Evolutionary conservation across 92 coral and sea anemone species (phyloP), one percentile per base, ranked within the genome.

Genomic region (Epizoanthus stellaris): DNA sequence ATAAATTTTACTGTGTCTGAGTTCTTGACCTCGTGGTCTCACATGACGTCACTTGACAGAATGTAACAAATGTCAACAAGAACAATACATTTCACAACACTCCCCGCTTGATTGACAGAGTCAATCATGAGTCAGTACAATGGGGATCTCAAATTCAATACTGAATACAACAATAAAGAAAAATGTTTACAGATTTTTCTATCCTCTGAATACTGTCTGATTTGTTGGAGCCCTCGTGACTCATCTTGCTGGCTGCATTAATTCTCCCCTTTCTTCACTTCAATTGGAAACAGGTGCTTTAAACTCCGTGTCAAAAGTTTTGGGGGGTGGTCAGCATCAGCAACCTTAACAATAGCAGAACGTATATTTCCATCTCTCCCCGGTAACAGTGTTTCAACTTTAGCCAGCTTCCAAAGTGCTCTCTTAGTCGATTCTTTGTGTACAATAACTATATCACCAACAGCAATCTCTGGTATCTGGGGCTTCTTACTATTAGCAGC

Each of bases 321-420:
- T 23, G 36, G 68, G 25, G 34, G 12, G 21, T 63, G 68, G 13
- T 52, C 14, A 1, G 80, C 7, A 34, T 19, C 80, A 38, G 80
- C 82, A 49, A 60, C 74, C 19, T 76, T 72, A 10, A 89, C 81
- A 6, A 80, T 66, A 40, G 87, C 92, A 19, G 92, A 82, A 67
- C 85, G 81, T 16, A 86, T 79, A 8, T 56, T 57, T 38, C 85
- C 81, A 57, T 89, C 89, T 65, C 67, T 62, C n/a, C 89, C 89
- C 52, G 70, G 38, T 57, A 69, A 1, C 38, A 88, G 64, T 11
- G 77, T 82, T 45, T 77, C 86, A 13, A 88, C 88, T 63, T 76
- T 38, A 39, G 88, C 91, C 11, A 88, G 39, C 40, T 88, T 88
- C 91, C 88, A 88, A 25, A 76, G 66, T 2, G 57, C 82, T 16